Evolutionary conservation across 2,888 invertebrate genomes (phyloP), one percentile per base, ranked within the genome.

Genomic region (Anaspis maculata): DNA sequence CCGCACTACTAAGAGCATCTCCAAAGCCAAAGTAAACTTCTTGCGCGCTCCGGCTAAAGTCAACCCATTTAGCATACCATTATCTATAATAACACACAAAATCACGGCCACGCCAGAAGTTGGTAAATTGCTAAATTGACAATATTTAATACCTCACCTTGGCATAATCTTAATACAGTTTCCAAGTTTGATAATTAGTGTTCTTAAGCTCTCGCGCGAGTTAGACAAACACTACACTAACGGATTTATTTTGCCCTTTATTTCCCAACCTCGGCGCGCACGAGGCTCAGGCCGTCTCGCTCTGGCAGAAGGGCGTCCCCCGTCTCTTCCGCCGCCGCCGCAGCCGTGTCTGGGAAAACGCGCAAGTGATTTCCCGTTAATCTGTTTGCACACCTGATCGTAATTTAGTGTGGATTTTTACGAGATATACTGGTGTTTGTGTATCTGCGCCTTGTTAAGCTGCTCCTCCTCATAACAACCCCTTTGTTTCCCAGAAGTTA

Each of bases 111-210:
- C 19, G 19, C 35, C 34, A 51, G 56, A 59, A 59, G 54, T 61
- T 59, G 56, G 55, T 59, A 60, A 63, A 64, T 62, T 64, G 64
- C 64, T 62, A 62, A 62, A 64, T 65, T 62, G 65, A 65, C 64
- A 63, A 64, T 65, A 65, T 64, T 64, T 63, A 62, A 62, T 60
- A 56, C 55, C 56, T 51, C 52, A 54, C 54, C 54, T 53, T 53
- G 51, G 58, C 61, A 63, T 65, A 64, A 65, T 65, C 65, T 65
- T 65, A 65, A 64, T 65, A 64, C 64, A 65, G 64, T 64, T 65
- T 62, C 59, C 59, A 65, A 64, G 61, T 64, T 65, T 62, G 62
- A 64, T 64, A 64, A 65, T 64, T 65, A 64, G 64, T 63, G 63
- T 61, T 64, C 63, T 64, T 64, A 64, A 64, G 63, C 61, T 52